Evolutionary conservation across 2,797 vertebrate species (phyloP).

Genomic region (Megalops cyprinoides): DNA sequence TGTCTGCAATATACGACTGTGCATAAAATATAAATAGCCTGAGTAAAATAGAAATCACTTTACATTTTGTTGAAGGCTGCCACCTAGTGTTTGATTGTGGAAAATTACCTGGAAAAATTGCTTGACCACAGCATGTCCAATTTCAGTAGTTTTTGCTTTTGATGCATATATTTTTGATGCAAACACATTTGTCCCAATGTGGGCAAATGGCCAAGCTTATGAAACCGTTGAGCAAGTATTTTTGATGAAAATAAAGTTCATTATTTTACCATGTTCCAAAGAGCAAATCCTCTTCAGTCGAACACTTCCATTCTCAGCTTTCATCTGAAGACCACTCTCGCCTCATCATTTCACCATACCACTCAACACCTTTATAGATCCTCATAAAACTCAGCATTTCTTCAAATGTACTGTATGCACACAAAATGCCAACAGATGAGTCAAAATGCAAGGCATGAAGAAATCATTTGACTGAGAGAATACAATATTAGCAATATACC

Average conservation of each 20-base stretch:
- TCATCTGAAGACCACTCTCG: no score
- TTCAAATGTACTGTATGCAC: background rate
- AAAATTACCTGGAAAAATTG: background rate
- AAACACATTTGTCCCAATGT: no score
- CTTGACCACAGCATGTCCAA: background rate
- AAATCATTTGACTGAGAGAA: background rate
- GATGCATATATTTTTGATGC: background rate
- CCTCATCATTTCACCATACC: no score
- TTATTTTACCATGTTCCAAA: no score
- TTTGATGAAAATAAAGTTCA: no score
- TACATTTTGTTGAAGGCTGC: conserved; percentile 20
- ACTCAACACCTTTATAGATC: no score
- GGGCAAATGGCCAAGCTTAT: no score
- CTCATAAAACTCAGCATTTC: no score
- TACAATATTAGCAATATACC: background rate
- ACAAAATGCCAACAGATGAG: background rate
- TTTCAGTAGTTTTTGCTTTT: background rate
- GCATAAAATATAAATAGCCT: background rate
- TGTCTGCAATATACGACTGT: background rate
- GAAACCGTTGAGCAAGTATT: no score
- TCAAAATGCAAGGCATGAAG: background rate
- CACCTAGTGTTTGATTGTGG: conserved; percentile 36
- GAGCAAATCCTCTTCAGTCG: no score
- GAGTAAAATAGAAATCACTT: background rate
- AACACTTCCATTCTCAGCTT: no score